A percentile compares a stretch with the other conserved stretches of the same genome.
Evolutionary conservation across 2,888 invertebrate genomes (phyloP).

Genomic region (Drosophila bunnanda): DNA sequence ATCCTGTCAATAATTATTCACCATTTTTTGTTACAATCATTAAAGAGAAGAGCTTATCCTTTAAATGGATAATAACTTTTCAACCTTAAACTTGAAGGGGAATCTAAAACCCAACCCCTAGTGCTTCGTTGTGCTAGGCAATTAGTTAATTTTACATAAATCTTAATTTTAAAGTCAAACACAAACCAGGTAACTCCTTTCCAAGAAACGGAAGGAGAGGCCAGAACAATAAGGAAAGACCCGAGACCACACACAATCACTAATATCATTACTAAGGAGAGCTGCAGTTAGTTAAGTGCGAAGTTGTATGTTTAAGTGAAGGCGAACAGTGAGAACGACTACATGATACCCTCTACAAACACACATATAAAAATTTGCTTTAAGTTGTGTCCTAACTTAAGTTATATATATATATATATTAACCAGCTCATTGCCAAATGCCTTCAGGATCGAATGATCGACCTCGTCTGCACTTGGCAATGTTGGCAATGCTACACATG

Average conservation of each 20-base stretch:
- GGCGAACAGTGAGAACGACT: conserved; percentile 10
- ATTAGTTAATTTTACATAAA: conserved; percentile 42
- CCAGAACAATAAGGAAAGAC: conserved; percentile 27
- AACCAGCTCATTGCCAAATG: conserved; percentile 9
- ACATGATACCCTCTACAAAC: conserved; percentile 8
- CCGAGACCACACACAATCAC: conserved; percentile 27
- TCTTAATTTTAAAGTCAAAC: conserved; percentile 21
- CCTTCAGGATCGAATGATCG: not conserved
- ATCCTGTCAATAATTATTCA: conserved; percentile 48
- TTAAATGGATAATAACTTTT: not conserved
- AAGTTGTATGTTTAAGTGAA: conserved; percentile 37
- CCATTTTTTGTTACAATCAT: conserved; percentile 33
- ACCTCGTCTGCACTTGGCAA: not conserved
- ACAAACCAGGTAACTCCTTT: not conserved
- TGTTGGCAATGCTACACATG: not conserved
- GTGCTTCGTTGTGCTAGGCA: conserved; percentile 44
- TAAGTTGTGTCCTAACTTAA: conserved; percentile 66
- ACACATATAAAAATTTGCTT: conserved; percentile 37
- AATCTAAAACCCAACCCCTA: not conserved
- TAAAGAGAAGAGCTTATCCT: conserved; percentile 2
- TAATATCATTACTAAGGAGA: conserved; percentile 13
- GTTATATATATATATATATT: conserved; percentile 5
- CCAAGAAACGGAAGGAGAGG: conserved; percentile 1
- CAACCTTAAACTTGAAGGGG: not conserved
- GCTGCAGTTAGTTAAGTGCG: conserved; percentile 52